These are phyloP conservation scores for Falco novaeseelandiae DNA, from an alignment of 2,797 vertebrate genomes.

Conservation along the genomic window DNA sequence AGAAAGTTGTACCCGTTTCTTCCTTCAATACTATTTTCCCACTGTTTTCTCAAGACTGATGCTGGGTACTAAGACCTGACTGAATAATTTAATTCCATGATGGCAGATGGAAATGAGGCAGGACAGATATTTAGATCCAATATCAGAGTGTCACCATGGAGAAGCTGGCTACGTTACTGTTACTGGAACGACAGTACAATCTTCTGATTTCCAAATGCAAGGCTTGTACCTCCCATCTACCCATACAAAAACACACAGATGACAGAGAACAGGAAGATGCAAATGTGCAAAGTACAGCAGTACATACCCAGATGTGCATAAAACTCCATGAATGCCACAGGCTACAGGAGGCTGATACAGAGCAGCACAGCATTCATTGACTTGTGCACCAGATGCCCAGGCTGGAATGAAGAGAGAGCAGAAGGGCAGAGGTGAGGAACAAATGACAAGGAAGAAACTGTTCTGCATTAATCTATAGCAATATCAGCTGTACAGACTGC, in stretches of 20 bases:
- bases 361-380: neutral
- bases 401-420: neutral
- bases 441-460: neutral
- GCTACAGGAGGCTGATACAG: neutral
- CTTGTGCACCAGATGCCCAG: neutral
- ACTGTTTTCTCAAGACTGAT: neutral
- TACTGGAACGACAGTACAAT: neutral
- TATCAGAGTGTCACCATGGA: neutral
- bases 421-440: neutral
- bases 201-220: neutral
- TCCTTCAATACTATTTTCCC: neutral
- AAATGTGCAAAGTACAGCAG: neutral
- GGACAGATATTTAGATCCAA: neutral
- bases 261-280: neutral
- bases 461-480: neutral
- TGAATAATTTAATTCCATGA: neutral
- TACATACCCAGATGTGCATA: neutral
- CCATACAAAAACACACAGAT: neutral
- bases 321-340: neutral
- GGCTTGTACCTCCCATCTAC: neutral
- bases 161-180: neutral
- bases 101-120: neutral
- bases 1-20: neutral
- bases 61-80: neutral
- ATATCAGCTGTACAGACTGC: neutral